Conservation (phyloP, 2,797 vertebrate genomes). For the Tapera naevia region DNA sequence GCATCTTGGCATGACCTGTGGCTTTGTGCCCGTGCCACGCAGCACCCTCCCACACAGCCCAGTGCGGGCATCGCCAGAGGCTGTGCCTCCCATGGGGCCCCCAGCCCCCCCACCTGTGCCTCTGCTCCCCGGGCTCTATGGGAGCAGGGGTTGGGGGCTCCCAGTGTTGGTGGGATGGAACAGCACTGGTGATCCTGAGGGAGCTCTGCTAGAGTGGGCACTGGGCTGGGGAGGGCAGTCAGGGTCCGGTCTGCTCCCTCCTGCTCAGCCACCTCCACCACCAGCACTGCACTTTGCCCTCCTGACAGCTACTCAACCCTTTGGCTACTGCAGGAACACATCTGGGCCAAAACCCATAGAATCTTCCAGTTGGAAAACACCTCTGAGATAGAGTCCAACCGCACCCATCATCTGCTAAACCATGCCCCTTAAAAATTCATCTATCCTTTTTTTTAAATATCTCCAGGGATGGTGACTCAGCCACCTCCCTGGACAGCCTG, state of each 20-base stretch:
- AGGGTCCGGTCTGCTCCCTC: neutral
- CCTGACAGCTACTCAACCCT: neutral
- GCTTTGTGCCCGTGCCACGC: neutral
- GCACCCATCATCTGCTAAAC: too few species aligned
- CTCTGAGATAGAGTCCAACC: too few species aligned
- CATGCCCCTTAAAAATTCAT: too few species aligned
- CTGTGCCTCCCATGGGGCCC: neutral
- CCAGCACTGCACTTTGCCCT: accelerated
- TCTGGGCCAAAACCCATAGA: neutral
- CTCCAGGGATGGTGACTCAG: too few species aligned
- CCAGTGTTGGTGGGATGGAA: neutral
- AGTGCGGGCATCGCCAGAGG: accelerated
- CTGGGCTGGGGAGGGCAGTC: too few species aligned
- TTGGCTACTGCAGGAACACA: neutral
- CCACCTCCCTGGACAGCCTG: too few species aligned
- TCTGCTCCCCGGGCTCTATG: accelerated
- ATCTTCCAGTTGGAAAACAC: too few species aligned
- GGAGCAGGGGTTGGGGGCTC: accelerated
- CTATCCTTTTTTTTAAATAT: too few species aligned
- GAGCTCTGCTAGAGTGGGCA: neutral
- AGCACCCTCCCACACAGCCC: neutral
- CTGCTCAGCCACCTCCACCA: neutral
- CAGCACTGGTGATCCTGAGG: accelerated
- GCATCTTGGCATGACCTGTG: neutral
- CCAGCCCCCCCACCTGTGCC: accelerated